A percentile compares a stretch with the other conserved stretches of the same genome.
These are phyloP conservation scores for Yponomeuta cagnagella DNA, from an alignment of 2,888 invertebrate species.

Conservation along the genomic window DNA sequence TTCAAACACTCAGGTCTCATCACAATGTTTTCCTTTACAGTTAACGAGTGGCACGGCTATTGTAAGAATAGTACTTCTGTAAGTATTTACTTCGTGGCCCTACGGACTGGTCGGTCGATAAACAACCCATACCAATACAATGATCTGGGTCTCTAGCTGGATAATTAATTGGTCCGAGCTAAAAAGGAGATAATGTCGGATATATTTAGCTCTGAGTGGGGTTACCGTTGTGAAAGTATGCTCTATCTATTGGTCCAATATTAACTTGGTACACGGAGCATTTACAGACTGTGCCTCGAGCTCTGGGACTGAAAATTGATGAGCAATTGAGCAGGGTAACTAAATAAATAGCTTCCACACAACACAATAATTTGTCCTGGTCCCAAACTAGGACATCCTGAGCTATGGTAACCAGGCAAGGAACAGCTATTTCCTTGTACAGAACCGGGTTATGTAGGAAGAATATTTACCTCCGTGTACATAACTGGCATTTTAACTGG, in stretches of 20 bases:
- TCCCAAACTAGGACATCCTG: no score
- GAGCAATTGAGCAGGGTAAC: no score
- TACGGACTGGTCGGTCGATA: neutral
- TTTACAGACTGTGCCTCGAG: neutral
- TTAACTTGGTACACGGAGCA: neutral
- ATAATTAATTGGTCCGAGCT: neutral
- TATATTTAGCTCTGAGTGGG: neutral
- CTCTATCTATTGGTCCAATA: neutral
- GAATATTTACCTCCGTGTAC: no score
- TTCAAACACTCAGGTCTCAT: no score
- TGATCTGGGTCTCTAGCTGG: neutral
- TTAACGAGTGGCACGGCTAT: no score
- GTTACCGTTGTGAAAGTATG: neutral
- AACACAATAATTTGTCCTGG: no score
- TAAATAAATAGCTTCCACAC: no score
- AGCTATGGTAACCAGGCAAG: no score
- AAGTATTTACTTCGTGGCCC: neutral
- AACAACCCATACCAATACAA: constrained; percentile 1
- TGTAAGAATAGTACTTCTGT: neutral
- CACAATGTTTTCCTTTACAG: no score
- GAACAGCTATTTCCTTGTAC: no score
- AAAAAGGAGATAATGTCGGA: neutral
- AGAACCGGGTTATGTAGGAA: no score
- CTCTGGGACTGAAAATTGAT: neutral
- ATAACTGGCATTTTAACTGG: no score